Evolutionary conservation across 2,888 invertebrate genomes (phyloP), one percentile per base, ranked within the genome.

Genomic region (Melitaea athalia): DNA sequence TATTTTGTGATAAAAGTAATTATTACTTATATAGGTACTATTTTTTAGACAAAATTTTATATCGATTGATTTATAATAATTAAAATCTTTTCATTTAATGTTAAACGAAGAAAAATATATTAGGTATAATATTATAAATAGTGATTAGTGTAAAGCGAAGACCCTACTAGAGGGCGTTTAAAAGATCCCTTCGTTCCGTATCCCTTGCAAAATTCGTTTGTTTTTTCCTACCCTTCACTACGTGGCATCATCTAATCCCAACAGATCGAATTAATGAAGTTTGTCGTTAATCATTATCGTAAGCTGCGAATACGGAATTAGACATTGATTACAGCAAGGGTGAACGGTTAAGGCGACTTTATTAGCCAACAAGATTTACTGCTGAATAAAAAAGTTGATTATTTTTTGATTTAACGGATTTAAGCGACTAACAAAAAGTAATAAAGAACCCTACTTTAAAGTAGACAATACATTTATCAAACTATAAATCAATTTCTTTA

Each of bases 211-310:
- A 85, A 84, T 89, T 82, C 84, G 88, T 88, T 91, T 91, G 89
- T 91, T 92, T 91, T 65, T 91, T 91, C 81, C 79, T 81, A 79
- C 86, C 86, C 85, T 83, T 78, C 78, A 55, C 84, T 79, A 80
- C 76, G 76, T 79, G 81, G 78, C 81, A 81, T 76, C 79, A 79
- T 84, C 83, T 92, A 92, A 92, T 91, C 91, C 91, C 71, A 77
- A 82, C 79, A 85, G 87, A 90, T 91, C 88, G 91, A 90, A 92
- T 92, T 92, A 92, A 91, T 91, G 89, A 87, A 87, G 83, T 86
- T 85, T 85, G 90, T 91, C 92, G 92, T 92, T 91, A 85, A 91
- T 92, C 92, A 92, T 92, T 91, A 91, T 89, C 78, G 89, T 90
- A 87, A 91, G 89, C 91, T 86, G 78, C 81, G 90, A 89, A 89